A percentile compares a stretch with the other conserved stretches of the same genome.
Conservation (phyloP, 2,797 vertebrate genomes). For the Galaxias olidus region DNA sequence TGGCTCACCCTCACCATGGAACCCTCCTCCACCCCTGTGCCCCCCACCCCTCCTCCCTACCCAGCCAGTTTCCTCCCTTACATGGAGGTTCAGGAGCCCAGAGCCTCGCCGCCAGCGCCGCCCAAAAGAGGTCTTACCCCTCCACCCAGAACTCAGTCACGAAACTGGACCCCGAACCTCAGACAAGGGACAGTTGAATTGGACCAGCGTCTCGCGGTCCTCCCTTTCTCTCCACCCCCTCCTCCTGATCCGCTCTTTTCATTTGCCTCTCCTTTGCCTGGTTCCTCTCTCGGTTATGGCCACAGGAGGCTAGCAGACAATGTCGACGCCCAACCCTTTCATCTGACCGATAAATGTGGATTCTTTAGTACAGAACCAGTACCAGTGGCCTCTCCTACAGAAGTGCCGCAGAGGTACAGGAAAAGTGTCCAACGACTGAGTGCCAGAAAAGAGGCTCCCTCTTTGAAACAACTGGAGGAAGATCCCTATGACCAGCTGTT, state of each 20-base stretch:
- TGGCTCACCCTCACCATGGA: slow-evolving; percentile 78
- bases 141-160: slow-evolving; percentile 33
- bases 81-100: slow-evolving; percentile 63
- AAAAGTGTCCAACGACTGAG: slow-evolving; percentile 2
- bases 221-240: slow-evolving; percentile 39
- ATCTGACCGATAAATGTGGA: slow-evolving; percentile 26
- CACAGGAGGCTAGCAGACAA: slow-evolving; percentile 18
- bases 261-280: slow-evolving; percentile 46
- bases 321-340: slow-evolving; percentile 17
- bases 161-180: slow-evolving; percentile 30
- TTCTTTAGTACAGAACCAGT: slow-evolving; percentile 33
- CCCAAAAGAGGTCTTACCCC: slow-evolving; percentile 42
- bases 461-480: slow-evolving; percentile 36
- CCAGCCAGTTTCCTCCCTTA: slow-evolving; percentile 70
- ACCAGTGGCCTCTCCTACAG: slow-evolving; percentile 14
- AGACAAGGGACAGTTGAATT: slow-evolving; percentile 49
- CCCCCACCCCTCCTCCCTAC: slow-evolving; percentile 72
- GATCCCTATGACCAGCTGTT: slow-evolving; percentile 68
- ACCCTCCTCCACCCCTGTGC: slow-evolving; percentile 51
- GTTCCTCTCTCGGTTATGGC: slow-evolving; percentile 24
- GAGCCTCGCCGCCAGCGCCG: slow-evolving; percentile 46
- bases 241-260: slow-evolving; percentile 31
- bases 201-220: slow-evolving; percentile 7
- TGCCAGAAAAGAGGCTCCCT: slow-evolving; percentile 18
- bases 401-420: slow-evolving; percentile 15